phyloP scores from a whole-genome alignment of 2,888 invertebrate genomes.

The Dyspetes luteomarginatus region DNA sequence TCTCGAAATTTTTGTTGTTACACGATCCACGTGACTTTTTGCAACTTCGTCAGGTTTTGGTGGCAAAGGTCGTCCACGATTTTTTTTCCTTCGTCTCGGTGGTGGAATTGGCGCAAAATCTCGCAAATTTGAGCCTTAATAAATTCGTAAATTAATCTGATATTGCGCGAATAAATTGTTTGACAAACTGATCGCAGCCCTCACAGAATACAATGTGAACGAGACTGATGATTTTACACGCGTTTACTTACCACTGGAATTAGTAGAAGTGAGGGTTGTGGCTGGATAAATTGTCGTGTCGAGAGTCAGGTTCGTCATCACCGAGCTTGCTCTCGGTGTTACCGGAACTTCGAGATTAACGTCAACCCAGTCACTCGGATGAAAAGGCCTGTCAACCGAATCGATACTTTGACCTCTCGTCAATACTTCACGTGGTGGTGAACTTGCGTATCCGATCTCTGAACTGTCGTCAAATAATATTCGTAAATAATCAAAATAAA shows the following conservation, averaged over 20 bases:
- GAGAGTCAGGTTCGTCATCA: slow-evolving; percentile 75
- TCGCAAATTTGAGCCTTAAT: slow-evolving; percentile 74
- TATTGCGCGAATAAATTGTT: background rate
- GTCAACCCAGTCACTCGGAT: slow-evolving; percentile 85
- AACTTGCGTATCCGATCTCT: slow-evolving; percentile 81
- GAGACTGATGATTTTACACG: background rate
- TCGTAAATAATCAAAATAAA: too few relatives aligned
- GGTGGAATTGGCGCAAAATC: slow-evolving; percentile 80
- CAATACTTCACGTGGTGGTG: slow-evolving; percentile 78
- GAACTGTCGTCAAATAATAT: too few relatives aligned
- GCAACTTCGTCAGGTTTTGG: slow-evolving; percentile 77
- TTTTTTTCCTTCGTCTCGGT: slow-evolving; percentile 77
- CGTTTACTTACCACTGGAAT: slow-evolving; percentile 71
- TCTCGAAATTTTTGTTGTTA: slow-evolving; percentile 29
- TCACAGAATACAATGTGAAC: slow-evolving; percentile 4
- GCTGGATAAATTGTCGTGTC: slow-evolving; percentile 73
- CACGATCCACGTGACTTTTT: slow-evolving; percentile 67
- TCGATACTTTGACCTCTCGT: slow-evolving; percentile 81
- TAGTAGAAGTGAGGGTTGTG: slow-evolving; percentile 67
- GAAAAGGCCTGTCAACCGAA: slow-evolving; percentile 82
- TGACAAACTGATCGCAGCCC: slow-evolving; percentile 10
- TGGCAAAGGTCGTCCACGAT: slow-evolving; percentile 77
- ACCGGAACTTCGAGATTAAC: slow-evolving; percentile 84
- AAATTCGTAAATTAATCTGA: slow-evolving; percentile 11
- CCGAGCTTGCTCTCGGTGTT: slow-evolving; percentile 78